Conservation (phyloP, 1,140 invertebrate species). For the Ladona fulva region DNA sequence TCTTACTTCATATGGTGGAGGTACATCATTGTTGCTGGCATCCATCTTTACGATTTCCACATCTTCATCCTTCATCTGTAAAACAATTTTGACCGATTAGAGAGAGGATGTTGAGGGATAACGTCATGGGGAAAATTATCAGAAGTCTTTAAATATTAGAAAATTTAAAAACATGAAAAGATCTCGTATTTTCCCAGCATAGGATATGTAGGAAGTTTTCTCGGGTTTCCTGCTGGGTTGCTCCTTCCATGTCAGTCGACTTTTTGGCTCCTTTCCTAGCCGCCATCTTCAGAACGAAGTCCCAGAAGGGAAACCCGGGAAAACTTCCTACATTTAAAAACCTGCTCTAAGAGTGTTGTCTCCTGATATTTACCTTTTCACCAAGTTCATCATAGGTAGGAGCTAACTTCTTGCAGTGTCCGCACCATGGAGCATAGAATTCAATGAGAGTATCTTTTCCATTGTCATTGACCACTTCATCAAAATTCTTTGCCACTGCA, state of each 20-base stretch:
- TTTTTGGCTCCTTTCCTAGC: no score
- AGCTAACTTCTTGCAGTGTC: slow-evolving; percentile 93
- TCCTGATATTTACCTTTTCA: slow-evolving; percentile 53
- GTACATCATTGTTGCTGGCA: slow-evolving; percentile 97
- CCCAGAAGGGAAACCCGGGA: no score
- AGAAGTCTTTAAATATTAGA: not conserved
- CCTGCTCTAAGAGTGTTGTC: no score
- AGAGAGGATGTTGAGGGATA: slow-evolving; percentile 18
- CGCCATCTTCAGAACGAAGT: no score
- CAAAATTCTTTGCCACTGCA: slow-evolving; percentile 94
- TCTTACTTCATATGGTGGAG: slow-evolving; percentile 79
- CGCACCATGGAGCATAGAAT: slow-evolving; percentile 99
- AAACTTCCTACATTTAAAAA: no score
- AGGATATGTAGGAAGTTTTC: no score
- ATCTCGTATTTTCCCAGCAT: no score
- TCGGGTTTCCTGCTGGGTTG: no score
- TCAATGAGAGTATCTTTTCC: slow-evolving; percentile 91
- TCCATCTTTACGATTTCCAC: slow-evolving; percentile 96
- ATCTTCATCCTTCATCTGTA: slow-evolving; percentile 71
- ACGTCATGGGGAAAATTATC: not conserved
- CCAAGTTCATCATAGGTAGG: slow-evolving; percentile 92
- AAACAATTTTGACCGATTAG: no score
- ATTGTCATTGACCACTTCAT: slow-evolving; percentile 86
- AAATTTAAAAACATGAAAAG: not conserved
- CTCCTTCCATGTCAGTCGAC: no score